Conservation (phyloP, 2,888 invertebrate genomes). For the Morpho achilles region DNA sequence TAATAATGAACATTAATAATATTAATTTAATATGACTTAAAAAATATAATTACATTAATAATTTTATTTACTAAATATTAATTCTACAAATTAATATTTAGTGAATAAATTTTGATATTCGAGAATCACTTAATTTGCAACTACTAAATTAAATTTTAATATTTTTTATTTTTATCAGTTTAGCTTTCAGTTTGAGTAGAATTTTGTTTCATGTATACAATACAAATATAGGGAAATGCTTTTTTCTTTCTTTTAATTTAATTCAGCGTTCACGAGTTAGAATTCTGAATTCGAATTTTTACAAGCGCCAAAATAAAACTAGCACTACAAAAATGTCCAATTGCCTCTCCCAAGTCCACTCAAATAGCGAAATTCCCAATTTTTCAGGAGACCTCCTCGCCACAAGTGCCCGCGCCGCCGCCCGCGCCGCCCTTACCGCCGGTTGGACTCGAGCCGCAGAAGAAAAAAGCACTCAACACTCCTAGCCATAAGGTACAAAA, state of each 20-base stretch:
- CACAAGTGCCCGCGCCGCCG: slow-evolving; percentile 74
- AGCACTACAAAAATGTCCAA: slow-evolving; percentile 16
- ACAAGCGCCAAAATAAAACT: slow-evolving; percentile 16
- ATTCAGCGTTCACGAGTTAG: neutral
- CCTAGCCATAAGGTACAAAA: slow-evolving; percentile 81
- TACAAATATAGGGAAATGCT: neutral
- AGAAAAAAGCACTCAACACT: slow-evolving; percentile 87
- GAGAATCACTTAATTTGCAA: no score
- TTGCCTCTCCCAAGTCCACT: slow-evolving; percentile 14
- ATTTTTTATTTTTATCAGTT: no score
- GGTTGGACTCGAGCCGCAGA: slow-evolving; percentile 71
- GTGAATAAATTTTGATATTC: no score
- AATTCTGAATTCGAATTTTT: slow-evolving; percentile 16
- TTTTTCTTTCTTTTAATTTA: neutral
- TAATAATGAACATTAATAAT: no score
- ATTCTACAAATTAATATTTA: no score
- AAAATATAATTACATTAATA: no score
- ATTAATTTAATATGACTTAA: no score
- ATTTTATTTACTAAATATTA: no score
- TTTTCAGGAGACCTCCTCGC: slow-evolving; percentile 71
- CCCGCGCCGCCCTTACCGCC: slow-evolving; percentile 68
- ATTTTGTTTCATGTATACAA: neutral
- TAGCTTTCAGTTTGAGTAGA: no score
- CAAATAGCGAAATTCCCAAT: slow-evolving; percentile 27
- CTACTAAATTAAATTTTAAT: no score